Base-by-base conservation (phyloP, 1,140 invertebrate species). In the Ostrea edulis region DNA sequence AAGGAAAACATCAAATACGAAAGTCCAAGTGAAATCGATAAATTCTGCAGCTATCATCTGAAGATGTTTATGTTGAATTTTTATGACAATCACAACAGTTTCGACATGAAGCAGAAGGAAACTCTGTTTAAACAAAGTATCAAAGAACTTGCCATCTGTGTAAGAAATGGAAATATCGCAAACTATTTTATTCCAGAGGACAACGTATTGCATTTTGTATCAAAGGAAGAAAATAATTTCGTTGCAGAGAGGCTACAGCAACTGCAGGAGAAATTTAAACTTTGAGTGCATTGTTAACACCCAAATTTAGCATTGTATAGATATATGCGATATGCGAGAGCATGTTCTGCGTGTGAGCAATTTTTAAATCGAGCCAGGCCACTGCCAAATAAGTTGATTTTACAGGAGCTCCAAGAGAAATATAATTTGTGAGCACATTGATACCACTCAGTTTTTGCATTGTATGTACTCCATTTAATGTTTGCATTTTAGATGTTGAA, bases 11-110 rank as follows among this genome's bases (percentile, higher is more conserved):
- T 84, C 14, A 89, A 89, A 35, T 8, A 29, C 8, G 8, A 86
- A 44, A 35, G 65, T 68, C 71, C 84, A 7, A 77, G 11, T n/a
- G 81, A 65, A 53, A 86, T 86, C 2, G 25, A 82, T 20, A 88
- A 88, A 82, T 88, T 85, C 17, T 82, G 87, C 53, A 77, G 58
- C 1, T 88, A 88, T 22, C 53, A 86, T 55, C 53, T 88, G 3
- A 88, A 88, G 44, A 71, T 85, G 29, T 88, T 88, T 44, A 88
- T 88, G 53, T 68, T 88, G n/a, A 7, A 53, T 0, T 55, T 82
- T 54, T 88, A 35, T 52, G 87, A 88, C 44, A 68, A 22, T 4
- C 58, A 82, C 3, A 0, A 62, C 3, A 14, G 17, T 12, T 53
- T 25, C 22, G 11, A 17, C 7, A 35, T 86, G 14, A 82, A 35